Conservation (phyloP, 2,888 invertebrate species). For the Automeris io region DNA sequence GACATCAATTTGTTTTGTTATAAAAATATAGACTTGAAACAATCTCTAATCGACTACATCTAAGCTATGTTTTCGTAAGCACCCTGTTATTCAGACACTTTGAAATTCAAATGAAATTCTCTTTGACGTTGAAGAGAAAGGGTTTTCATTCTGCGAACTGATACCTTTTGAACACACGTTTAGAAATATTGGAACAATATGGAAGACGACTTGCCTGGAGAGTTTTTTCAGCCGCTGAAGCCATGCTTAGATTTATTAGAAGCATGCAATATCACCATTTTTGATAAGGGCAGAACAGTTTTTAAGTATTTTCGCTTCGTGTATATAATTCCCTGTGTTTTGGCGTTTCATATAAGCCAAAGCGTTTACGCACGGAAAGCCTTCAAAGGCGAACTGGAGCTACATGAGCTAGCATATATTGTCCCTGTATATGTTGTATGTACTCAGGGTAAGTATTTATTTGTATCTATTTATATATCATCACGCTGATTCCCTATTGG, state of each 20-base stretch:
- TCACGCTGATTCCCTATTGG: too few species aligned
- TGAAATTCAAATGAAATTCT: conserved; percentile 1
- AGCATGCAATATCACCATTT: conserved; percentile 18
- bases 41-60: not conserved
- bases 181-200: conserved; percentile 9
- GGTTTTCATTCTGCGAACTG: not conserved
- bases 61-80: not conserved
- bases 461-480: too few species aligned
- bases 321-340: conserved; percentile 15
- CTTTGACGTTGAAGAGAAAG: conserved; percentile 1
- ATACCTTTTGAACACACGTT: not conserved
- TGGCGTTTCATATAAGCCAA: conserved; percentile 13
- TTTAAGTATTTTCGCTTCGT: conserved; percentile 13
- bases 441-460: conserved; percentile 23
- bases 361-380: conserved; percentile 17
- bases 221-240: conserved; percentile 20
- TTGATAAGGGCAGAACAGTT: conserved; percentile 10
- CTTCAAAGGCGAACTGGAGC: conserved; percentile 15
- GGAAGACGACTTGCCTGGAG: conserved; percentile 17
- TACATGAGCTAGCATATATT: conserved; percentile 22
- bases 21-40: not conserved
- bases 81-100: conserved; percentile 1
- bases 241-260: conserved; percentile 20
- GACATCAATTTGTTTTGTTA: not conserved
- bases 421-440: conserved; percentile 24